Percentiles rank a stretch among this genome's conserved stretches.
phyloP scores from a whole-genome alignment of 2,113 vertebrate species.

The Forbesichthys agassizii region DNA sequence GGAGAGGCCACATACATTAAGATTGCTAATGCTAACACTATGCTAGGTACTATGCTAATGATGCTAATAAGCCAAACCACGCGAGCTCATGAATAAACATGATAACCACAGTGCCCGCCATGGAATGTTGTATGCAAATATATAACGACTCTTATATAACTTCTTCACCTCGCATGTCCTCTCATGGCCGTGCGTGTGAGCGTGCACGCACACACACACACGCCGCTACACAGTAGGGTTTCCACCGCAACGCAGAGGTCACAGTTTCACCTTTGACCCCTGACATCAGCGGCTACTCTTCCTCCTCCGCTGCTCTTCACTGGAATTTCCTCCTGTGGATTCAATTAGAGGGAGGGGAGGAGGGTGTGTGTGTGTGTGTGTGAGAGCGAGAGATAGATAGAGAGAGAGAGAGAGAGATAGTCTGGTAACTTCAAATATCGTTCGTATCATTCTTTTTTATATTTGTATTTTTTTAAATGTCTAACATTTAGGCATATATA shows the following conservation, averaged over 20 bases:
- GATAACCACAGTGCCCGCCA: slow-evolving; percentile 24
- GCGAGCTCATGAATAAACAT: slow-evolving; percentile 15
- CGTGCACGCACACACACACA: slow-evolving; percentile 18
- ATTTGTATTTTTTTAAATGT: no score
- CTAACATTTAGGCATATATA: no score
- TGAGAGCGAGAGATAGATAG: not conserved
- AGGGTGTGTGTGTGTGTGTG: not conserved
- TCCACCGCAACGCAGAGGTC: slow-evolving; percentile 48
- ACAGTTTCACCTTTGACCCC: slow-evolving; percentile 54
- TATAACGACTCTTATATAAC: slow-evolving; percentile 26
- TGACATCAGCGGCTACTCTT: slow-evolving; percentile 35
- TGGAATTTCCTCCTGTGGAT: slow-evolving; percentile 71
- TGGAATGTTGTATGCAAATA: slow-evolving; percentile 42
- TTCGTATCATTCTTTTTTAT: not conserved
- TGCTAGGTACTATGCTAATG: not conserved
- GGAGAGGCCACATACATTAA: no score
- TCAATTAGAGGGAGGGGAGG: slow-evolving; percentile 54
- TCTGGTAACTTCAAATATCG: not conserved
- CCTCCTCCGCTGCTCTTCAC: slow-evolving; percentile 29
- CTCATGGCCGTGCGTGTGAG: not conserved
- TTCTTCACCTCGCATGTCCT: slow-evolving; percentile 8
- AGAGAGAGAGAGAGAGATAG: slow-evolving; percentile 4
- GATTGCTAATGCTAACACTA: no score
- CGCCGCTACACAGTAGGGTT: slow-evolving; percentile 51
- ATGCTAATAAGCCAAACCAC: not conserved